Evolutionary conservation across 2,888 invertebrate species (phyloP), one percentile per base, ranked within the genome.

Genomic region (Rambutsinella grinnellia): DNA sequence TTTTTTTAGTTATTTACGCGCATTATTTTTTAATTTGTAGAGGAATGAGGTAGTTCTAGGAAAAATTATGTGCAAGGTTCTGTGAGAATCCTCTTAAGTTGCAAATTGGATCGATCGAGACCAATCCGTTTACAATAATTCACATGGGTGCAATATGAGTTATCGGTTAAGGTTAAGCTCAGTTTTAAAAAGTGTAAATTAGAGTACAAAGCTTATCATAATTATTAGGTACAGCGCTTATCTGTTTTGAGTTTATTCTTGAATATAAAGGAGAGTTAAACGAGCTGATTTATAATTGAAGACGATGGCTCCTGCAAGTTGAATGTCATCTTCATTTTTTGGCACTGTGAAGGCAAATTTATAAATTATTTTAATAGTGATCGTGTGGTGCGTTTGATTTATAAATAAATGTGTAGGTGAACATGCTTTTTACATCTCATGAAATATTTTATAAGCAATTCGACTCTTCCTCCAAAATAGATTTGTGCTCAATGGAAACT

Each of bases 271-370:
- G 10, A 27, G 17, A 3, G 17, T 1, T 28, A 36, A 58, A 19
- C 28, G 21, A 13, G n/a, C 19, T 13, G 36, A 44, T 27, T 57
- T n/a, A 57, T 3, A 17, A 27, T 2, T 57, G 57, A 27, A 24
- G 26, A 57, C 28, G 24, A 2, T 57, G 57, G 8, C 8, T 6
- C 2, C 57, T 56, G 2, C 6, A 56, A 56, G 26, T 15, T 15
- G 19, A 36, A 17, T 21, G 58, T 36, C 36, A 58, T 58, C 21
- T 21, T n/a, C 57, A 44, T 10, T 19, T 19, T 21, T 60, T 61
- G 60, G 17, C 60, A 61, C 46, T 61, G 60, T 47, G 26, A 44
- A n/a, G n/a, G 44, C 44, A 36, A 21, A 58, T 58, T 58, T n/a
- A n/a, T n/a, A n/a, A n/a, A 8, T 36, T 36, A 8, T 5, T 36